These are phyloP conservation scores for Hirundo rustica DNA, from an alignment of 2,797 vertebrate genomes.

Conservation along the genomic window DNA sequence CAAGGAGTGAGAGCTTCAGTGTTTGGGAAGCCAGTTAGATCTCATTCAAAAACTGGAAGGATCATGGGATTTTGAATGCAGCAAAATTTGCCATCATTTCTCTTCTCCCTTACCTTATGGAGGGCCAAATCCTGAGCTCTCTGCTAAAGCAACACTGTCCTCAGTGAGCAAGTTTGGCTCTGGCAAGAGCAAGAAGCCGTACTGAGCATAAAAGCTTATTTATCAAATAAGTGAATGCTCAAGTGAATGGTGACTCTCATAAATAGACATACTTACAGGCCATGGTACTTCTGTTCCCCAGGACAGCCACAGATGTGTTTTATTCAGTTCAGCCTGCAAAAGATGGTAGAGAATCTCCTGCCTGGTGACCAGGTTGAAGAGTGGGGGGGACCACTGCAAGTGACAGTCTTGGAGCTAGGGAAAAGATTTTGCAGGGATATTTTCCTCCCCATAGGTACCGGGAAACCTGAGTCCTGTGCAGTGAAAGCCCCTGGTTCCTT, in stretches of 20 bases:
- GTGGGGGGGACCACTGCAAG: not conserved
- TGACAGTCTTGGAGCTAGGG: not conserved
- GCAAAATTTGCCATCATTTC: not conserved
- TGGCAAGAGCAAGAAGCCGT: not conserved
- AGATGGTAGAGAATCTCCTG: not conserved
- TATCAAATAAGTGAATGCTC: not conserved
- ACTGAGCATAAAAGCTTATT: not conserved
- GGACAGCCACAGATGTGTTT: not conserved
- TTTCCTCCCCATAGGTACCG: accelerated
- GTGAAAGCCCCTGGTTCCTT: not conserved
- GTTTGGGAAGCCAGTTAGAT: not conserved
- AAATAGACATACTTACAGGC: not conserved
- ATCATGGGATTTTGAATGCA: not conserved
- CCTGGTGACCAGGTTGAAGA: not conserved
- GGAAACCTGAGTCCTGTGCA: not conserved
- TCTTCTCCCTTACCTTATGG: not conserved
- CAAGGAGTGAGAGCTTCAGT: not conserved
- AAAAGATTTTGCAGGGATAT: not conserved
- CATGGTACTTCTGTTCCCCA: not conserved
- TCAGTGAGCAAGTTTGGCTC: not conserved
- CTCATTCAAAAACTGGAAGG: not conserved
- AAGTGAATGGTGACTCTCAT: not conserved
- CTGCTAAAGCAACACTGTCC: not conserved
- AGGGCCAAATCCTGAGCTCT: not conserved
- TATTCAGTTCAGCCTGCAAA: not conserved